Percentiles rank a stretch among this genome's conserved stretches.
phyloP scores from a whole-genome alignment of 2,797 vertebrate species.

The Silurus aristotelis region DNA sequence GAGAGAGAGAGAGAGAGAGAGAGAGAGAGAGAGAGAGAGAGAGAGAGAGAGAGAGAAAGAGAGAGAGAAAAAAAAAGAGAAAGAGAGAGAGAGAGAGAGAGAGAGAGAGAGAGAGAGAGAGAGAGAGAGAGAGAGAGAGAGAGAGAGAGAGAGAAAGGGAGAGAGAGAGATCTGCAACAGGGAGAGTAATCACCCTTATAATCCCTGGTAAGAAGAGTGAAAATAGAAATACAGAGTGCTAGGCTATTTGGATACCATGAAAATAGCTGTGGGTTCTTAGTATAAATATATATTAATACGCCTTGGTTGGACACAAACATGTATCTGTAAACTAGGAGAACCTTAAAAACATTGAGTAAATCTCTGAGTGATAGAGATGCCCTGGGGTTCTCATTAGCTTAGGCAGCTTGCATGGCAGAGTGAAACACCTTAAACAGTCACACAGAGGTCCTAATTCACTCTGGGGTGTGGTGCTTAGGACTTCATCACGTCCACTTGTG shows the following conservation, averaged over 20 bases:
- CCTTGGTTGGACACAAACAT: neutral
- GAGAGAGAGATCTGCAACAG: constrained; percentile 18
- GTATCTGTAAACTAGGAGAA: neutral
- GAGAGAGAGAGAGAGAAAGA: neutral
- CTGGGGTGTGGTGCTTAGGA: neutral
- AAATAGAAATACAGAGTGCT: constrained; percentile 65
- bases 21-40: neutral
- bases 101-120: neutral
- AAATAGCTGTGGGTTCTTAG: constrained; percentile 10
- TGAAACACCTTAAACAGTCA: constrained; percentile 45
- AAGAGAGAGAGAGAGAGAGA: constrained; percentile 6
- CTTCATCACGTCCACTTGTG: constrained; percentile 33
- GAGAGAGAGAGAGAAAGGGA: constrained; percentile 16
- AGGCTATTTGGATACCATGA: constrained; percentile 43
- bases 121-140: neutral
- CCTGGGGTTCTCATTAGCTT: constrained; percentile 39
- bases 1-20: constrained; percentile 16
- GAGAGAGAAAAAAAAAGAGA: no score
- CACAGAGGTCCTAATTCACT: neutral
- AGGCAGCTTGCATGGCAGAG: constrained; percentile 41
- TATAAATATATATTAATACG: neutral
- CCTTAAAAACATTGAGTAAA: neutral
- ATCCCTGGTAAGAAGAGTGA: constrained; percentile 71
- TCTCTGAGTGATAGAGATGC: constrained; percentile 31
- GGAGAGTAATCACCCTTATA: constrained; percentile 66